Base-by-base conservation (phyloP, 2,888 invertebrate genomes). In the Thyatira batis region DNA sequence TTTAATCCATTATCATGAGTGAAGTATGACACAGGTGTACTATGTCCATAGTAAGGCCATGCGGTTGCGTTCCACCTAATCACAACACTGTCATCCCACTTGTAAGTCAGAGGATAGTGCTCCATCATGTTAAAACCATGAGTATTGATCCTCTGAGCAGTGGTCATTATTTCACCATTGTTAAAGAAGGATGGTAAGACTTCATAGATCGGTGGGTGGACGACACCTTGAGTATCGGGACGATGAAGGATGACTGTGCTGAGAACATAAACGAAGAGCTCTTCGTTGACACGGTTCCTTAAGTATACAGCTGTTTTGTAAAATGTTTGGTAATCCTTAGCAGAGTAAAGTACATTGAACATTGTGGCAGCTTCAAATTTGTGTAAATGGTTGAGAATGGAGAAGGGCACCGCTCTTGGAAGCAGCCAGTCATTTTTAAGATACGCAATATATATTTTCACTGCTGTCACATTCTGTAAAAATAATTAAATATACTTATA, bases 1-100 rank as follows among this genome's bases (percentile, higher is more conserved):
- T 95, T 96, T 50, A 95, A 85, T 53, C 93, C 94, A 53, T 95
- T 85, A 78, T 97, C 96, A 72, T 96, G 95, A 13, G 94, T 94
- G 87, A 94, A 96, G 85, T 96, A 96, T 27, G 92, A 85, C 45
- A 96, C 65, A 10, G 91, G 82, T 53, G 93, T 90, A 58, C 95
- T 94, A 1, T 92, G 84, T 71, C 93, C 88, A 61, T 92, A 82
- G 64, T 90, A 87, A 51, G 93, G 92, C 88, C 92, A 92, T 10
- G 92, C 90, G 10, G 94, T 94, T 69, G 93, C 93, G 82, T 95
- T 95, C 66, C 93, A 93, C 55, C 91, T 89, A 54, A 95, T 93
- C n/a, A 93, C 90, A 54, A 94, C 87, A 67, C 89, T 84, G 30
- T 93, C 84, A 51, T 92, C 80, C 87, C 89, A 76, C 49, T 80